Conservation (phyloP, 1,140 invertebrate species). For the Meteorus sp. region DNA sequence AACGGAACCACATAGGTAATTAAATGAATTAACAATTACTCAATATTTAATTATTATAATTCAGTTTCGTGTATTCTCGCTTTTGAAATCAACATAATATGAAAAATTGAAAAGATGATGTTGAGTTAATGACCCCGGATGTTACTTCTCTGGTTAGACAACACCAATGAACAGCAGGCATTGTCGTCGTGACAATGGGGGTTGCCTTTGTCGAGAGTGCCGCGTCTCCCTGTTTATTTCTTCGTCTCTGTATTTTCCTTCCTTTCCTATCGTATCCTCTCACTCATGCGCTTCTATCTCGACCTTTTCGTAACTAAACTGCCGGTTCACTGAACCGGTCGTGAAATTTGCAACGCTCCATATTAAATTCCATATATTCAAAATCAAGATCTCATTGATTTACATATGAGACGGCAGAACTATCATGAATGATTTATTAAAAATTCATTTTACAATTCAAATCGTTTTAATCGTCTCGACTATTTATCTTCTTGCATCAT, state of each 20-base stretch:
- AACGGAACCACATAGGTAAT: neutral
- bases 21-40: neutral
- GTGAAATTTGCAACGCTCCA: neutral
- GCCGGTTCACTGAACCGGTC: slow-evolving; percentile 10
- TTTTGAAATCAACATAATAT: neutral
- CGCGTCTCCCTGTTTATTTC: neutral
- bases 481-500: no score
- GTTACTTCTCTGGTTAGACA: slow-evolving; percentile 21
- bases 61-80: no score
- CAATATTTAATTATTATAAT: no score
- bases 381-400: no score
- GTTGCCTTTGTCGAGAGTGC: slow-evolving; percentile 14
- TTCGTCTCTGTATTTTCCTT: no score
- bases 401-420: no score
- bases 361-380: neutral
- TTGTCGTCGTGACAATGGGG: slow-evolving; percentile 22
- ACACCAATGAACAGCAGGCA: slow-evolving; percentile 15
- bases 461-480: no score
- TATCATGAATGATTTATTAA: no score
- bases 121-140: slow-evolving; percentile 18
- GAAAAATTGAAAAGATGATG: neutral
- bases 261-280: no score
- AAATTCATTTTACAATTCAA: no score
- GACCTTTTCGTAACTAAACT: slow-evolving; percentile 5
- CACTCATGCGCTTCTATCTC: neutral